phyloP scores from a whole-genome alignment of 1,140 invertebrate species.

The Trichoplusia ni region DNA sequence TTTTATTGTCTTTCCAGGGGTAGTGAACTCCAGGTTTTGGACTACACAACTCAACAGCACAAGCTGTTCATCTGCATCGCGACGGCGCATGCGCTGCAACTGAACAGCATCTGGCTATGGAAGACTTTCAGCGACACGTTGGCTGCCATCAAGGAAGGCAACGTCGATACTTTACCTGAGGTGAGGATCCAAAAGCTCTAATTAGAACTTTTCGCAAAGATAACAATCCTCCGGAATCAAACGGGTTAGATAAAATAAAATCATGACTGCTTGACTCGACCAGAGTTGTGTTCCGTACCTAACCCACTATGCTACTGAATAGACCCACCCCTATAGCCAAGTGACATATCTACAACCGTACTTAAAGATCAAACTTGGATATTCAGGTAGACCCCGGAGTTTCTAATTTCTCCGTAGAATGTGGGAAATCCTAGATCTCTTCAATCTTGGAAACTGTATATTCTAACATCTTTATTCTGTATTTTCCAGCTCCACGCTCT shows the following conservation, averaged over 20 bases:
- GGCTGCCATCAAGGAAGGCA: conserved; percentile 88
- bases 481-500: conserved; percentile 91
- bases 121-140: conserved; percentile 90
- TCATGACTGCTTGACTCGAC: no score
- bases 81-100: conserved; percentile 88
- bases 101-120: conserved; percentile 89
- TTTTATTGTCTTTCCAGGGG: conserved; percentile 77
- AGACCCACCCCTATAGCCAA: no score
- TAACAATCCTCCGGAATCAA: no score
- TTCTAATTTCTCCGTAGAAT: no score
- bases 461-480: background rate
- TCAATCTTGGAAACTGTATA: no score
- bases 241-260: no score
- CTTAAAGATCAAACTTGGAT: no score
- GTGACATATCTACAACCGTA: no score
- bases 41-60: conserved; percentile 96
- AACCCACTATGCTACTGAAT: no score
- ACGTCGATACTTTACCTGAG: conserved; percentile 90
- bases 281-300: no score
- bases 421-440: no score
- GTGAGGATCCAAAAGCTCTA: conserved; percentile 69
- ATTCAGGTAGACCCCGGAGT: no score
- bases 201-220: background rate
- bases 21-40: conserved; percentile 93
- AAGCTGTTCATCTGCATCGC: conserved; percentile 94